Percentiles rank a stretch among this genome's conserved stretches.
Conservation (phyloP, 37 sponge, comb jelly and placozoan genomes). For the Tethya wilhelma region DNA sequence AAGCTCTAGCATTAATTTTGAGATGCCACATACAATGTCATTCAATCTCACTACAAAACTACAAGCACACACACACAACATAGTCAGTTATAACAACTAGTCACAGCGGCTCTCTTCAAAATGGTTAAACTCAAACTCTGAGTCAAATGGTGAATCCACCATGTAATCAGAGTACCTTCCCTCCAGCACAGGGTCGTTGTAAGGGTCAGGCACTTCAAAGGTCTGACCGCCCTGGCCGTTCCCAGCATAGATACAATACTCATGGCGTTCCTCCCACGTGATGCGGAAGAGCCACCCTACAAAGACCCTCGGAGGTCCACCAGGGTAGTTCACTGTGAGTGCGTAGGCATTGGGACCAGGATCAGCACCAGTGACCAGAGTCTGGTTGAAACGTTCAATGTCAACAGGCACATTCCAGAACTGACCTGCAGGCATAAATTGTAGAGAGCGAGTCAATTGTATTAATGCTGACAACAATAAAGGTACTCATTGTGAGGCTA, state of each 20-base stretch:
- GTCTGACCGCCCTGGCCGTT: constrained; percentile 53
- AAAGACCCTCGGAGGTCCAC: constrained; percentile 10
- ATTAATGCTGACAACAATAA: too few species aligned
- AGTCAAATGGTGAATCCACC: constrained; percentile 4
- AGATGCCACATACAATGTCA: too few species aligned
- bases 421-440: constrained; percentile 83
- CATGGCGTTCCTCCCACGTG: constrained; percentile 44
- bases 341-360: background rate
- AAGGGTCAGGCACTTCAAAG: constrained; percentile 13
- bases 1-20: too few species aligned
- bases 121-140: constrained; percentile 22
- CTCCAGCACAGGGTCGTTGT: constrained; percentile 57
- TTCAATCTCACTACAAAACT: too few species aligned
- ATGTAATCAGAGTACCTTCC: constrained; percentile 50
- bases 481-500: too few species aligned
- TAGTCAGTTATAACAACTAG: too few species aligned
- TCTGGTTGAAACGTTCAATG: constrained; percentile 26
- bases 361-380: background rate
- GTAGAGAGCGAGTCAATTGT: too few species aligned
- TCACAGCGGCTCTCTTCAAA: constrained; percentile 15
- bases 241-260: constrained; percentile 53
- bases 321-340: background rate
- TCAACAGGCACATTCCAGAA: constrained; percentile 81
- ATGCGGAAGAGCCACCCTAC: constrained; percentile 30
- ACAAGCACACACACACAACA: too few species aligned